phyloP scores from a whole-genome alignment of 2,888 invertebrate genomes.

The Chaetoderma sp. region DNA sequence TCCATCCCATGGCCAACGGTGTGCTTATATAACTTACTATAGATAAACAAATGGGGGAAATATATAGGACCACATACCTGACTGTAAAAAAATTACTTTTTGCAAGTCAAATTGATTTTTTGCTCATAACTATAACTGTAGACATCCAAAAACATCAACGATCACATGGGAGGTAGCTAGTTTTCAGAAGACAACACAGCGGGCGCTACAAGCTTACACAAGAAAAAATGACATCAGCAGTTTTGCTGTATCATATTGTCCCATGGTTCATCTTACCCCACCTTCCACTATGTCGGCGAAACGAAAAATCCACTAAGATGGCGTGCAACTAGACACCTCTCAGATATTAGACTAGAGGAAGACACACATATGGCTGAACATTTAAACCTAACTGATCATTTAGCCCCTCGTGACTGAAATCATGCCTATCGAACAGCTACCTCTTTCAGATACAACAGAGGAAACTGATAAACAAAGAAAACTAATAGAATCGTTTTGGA shows the following conservation, averaged over 20 bases:
- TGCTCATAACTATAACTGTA: neutral
- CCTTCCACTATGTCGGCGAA: neutral
- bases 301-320: no score
- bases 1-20: neutral
- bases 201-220: neutral
- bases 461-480: no score
- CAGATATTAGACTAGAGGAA: no score
- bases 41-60: neutral
- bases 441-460: no score
- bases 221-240: neutral
- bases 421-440: no score
- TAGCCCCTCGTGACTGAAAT: no score
- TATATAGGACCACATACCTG: slow-evolving; percentile 1
- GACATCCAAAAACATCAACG: neutral
- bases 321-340: no score
- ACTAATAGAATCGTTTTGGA: no score
- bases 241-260: neutral
- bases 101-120: no score
- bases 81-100: neutral
- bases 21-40: neutral
- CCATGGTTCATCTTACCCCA: slow-evolving; percentile 7
- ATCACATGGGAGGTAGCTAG: neutral
- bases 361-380: no score
- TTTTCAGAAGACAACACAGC: no score
- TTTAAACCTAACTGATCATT: no score